These are phyloP conservation scores for Ceratoteleas bidentatus DNA, from an alignment of 1,140 invertebrate species.

Conservation along the genomic window DNA sequence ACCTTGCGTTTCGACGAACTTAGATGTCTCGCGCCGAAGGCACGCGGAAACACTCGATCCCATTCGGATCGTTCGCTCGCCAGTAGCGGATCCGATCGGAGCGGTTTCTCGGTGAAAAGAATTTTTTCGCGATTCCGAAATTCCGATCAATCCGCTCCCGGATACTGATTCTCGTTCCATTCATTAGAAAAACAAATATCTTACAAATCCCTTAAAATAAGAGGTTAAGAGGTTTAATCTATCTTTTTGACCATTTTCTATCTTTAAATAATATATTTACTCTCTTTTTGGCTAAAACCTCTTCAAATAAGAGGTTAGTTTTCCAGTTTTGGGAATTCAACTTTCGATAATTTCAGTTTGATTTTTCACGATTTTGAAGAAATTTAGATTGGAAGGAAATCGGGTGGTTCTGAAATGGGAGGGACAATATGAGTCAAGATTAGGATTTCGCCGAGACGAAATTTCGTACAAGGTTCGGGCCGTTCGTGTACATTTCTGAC, in stretches of 20 bases:
- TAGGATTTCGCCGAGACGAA: conserved; percentile 11
- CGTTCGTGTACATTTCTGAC: conserved; percentile 24
- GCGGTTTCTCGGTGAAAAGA: neutral
- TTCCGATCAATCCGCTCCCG: neutral
- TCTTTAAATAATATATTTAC: too few species aligned
- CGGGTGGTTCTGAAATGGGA: neutral
- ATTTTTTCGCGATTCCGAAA: neutral
- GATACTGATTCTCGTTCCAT: too few species aligned
- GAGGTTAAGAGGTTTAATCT: too few species aligned
- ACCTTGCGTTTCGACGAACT: conserved; percentile 62
- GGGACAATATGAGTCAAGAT: neutral
- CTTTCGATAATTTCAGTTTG: neutral
- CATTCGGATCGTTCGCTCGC: conserved; percentile 22
- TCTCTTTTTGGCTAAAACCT: too few species aligned
- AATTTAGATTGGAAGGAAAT: neutral
- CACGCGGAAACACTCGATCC: conserved; percentile 59
- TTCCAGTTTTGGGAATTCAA: too few species aligned
- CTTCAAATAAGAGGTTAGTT: too few species aligned
- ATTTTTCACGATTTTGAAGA: neutral
- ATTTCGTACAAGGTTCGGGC: conserved; percentile 22
- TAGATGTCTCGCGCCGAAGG: conserved; percentile 55
- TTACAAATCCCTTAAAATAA: too few species aligned
- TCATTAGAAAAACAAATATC: too few species aligned
- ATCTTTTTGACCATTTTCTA: too few species aligned
- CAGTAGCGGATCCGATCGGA: conserved; percentile 42